A percentile compares a stretch with the other conserved stretches of the same genome.
Evolutionary conservation across 2,113 vertebrate species (phyloP).

Genomic region (Elachura formosa): DNA sequence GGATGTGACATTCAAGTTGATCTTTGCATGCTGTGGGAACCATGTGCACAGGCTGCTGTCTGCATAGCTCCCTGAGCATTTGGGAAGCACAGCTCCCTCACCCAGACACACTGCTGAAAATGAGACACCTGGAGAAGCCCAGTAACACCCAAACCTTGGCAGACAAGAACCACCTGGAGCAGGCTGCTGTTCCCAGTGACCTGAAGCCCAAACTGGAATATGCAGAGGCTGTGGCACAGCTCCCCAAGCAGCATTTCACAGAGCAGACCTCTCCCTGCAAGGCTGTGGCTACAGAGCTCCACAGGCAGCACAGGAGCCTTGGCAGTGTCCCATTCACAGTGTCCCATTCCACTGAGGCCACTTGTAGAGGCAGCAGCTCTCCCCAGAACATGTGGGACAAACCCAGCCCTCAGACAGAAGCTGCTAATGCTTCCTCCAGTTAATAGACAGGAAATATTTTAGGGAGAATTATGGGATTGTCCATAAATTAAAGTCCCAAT

Average conservation of each 20-base stretch:
- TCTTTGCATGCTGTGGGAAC: not conserved
- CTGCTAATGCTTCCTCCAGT: not conserved
- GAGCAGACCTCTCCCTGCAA: not conserved
- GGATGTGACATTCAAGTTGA: rapidly evolving
- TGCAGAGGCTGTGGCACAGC: not conserved
- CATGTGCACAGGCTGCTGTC: rapidly evolving
- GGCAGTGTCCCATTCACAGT: not conserved
- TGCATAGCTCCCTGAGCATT: not conserved
- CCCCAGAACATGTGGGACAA: rapidly evolving
- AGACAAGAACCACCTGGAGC: not conserved
- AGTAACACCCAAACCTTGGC: not conserved
- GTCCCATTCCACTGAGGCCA: not conserved
- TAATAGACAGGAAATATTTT: not conserved
- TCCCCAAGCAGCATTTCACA: not conserved
- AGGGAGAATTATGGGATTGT: not conserved
- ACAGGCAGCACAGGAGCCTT: not conserved
- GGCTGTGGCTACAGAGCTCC: not conserved
- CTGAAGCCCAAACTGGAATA: not conserved
- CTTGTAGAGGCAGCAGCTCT: not conserved
- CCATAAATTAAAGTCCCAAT: not conserved
- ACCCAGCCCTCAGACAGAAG: not conserved
- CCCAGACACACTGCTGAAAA: not conserved
- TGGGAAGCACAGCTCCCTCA: not conserved
- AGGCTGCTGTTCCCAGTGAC: not conserved
- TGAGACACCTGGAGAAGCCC: not conserved